These are phyloP conservation scores for Galaxea fascicularis DNA, from an alignment of 92 coral and sea anemone genomes.

Conservation along the genomic window DNA sequence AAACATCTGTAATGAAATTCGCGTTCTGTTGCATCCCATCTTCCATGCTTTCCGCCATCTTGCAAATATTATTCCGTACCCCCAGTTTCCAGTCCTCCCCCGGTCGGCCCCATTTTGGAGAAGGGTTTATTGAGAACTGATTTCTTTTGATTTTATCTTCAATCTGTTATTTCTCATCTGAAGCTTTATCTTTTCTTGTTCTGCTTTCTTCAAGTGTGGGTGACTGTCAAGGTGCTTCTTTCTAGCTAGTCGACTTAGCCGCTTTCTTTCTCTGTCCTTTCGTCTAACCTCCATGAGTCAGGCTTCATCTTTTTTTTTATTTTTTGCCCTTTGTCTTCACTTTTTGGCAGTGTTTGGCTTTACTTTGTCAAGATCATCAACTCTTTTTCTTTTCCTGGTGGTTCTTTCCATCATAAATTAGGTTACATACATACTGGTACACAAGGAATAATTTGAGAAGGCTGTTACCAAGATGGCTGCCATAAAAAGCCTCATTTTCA, in stretches of 20 bases:
- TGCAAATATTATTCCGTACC: slow-evolving; percentile 16
- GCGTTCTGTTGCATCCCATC: background rate
- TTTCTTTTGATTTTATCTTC: too few species aligned
- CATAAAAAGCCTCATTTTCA: slow-evolving; percentile 34
- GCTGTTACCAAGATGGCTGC: slow-evolving; percentile 48
- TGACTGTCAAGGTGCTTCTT: slow-evolving; percentile 24
- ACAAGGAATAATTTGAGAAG: slow-evolving; percentile 42
- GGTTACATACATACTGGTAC: slow-evolving; percentile 26
- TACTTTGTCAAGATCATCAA: slow-evolving; percentile 26
- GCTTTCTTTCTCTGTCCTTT: slow-evolving; percentile 32
- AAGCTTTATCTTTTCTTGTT: too few species aligned
- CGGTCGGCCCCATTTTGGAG: slow-evolving; percentile 36
- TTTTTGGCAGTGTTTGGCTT: slow-evolving; percentile 41
- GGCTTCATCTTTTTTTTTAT: slow-evolving; percentile 14
- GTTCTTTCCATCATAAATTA: slow-evolving; percentile 24
- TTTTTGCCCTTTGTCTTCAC: slow-evolving; percentile 29
- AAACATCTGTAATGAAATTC: slow-evolving; percentile 6
- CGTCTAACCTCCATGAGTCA: background rate
- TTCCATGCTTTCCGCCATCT: slow-evolving; percentile 36
- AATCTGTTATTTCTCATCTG: too few species aligned
- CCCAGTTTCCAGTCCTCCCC: slow-evolving; percentile 42
- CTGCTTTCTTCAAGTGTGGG: slow-evolving; percentile 30
- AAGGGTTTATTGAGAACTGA: background rate
- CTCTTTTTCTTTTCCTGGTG: slow-evolving; percentile 36
- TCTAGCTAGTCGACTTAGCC: slow-evolving; percentile 13